Percentiles rank a stretch among this genome's conserved stretches.
Conservation (phyloP, 1,140 invertebrate species). For the Scaptodrosophila lebanonensis region DNA sequence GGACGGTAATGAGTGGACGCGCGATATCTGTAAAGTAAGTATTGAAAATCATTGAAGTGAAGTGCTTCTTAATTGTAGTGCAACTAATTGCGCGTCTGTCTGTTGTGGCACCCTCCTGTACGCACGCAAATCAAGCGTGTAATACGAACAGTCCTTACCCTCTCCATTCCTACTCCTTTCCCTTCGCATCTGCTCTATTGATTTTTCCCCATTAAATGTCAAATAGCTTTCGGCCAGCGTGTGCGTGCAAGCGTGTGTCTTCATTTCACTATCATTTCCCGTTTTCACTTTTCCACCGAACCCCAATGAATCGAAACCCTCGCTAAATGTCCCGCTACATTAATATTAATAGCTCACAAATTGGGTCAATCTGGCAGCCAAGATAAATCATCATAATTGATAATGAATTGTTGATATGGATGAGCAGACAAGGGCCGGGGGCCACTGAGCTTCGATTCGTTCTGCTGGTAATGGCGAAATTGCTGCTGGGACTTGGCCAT, state of each 20-base stretch:
- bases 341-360: slow-evolving; percentile 71
- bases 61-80: no score
- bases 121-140: no score
- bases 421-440: no score
- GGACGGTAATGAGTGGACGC: slow-evolving; percentile 95
- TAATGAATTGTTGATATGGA: slow-evolving; percentile 66
- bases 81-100: no score
- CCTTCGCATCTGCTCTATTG: not conserved
- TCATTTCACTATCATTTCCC: slow-evolving; percentile 6
- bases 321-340: slow-evolving; percentile 30
- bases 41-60: no score
- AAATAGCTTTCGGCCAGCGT: slow-evolving; percentile 5
- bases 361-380: slow-evolving; percentile 57
- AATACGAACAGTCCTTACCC: no score
- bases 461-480: not conserved
- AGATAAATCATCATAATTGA: slow-evolving; percentile 75
- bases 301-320: not conserved
- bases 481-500: not conserved
- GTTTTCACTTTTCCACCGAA: not conserved
- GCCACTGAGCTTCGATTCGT: no score
- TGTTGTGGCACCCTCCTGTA: no score
- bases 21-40: slow-evolving; percentile 82
- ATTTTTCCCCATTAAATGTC: slow-evolving; percentile 24
- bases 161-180: slow-evolving; percentile 1
- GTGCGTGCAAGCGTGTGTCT: slow-evolving; percentile 3